Evolutionary conservation across 2,888 invertebrate species (phyloP).

Genomic region (Mellilla xanthometata): DNA sequence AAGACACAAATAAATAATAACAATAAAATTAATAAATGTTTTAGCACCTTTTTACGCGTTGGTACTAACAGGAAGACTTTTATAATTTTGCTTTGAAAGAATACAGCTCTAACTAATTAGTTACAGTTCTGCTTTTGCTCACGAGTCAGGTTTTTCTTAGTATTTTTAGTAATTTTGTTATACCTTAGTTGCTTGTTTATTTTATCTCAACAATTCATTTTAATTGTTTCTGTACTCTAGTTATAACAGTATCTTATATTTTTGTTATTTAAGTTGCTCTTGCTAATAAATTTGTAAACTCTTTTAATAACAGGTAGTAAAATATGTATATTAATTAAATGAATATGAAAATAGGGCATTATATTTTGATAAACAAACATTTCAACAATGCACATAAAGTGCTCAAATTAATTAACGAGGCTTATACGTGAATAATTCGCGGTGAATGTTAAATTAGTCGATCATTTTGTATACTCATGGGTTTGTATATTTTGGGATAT

Average conservation of each 20-base stretch:
- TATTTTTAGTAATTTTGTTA: neutral
- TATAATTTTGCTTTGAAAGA: constrained; percentile 40
- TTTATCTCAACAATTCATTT: neutral
- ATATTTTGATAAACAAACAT: constrained; percentile 8
- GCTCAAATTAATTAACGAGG: constrained; percentile 28
- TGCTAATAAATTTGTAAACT: too few species aligned
- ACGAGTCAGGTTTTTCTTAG: neutral
- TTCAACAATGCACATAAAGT: constrained; percentile 4
- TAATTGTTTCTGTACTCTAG: too few species aligned
- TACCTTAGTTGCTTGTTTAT: neutral
- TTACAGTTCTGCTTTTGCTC: constrained; percentile 1
- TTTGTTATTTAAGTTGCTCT: too few species aligned
- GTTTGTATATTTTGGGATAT: too few species aligned
- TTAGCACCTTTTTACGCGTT: too few species aligned
- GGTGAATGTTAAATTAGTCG: neutral
- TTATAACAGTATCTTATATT: too few species aligned
- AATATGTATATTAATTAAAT: too few species aligned
- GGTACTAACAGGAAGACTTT: constrained; percentile 2
- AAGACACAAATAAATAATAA: too few species aligned
- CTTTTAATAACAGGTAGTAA: too few species aligned
- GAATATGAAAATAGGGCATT: too few species aligned
- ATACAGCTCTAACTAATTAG: constrained; percentile 5
- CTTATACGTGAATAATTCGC: neutral
- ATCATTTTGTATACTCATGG: neutral
- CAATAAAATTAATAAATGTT: too few species aligned